These are phyloP conservation scores for Ctenopoma kingsleyae DNA, from an alignment of 2,797 vertebrate species.

Conservation along the genomic window DNA sequence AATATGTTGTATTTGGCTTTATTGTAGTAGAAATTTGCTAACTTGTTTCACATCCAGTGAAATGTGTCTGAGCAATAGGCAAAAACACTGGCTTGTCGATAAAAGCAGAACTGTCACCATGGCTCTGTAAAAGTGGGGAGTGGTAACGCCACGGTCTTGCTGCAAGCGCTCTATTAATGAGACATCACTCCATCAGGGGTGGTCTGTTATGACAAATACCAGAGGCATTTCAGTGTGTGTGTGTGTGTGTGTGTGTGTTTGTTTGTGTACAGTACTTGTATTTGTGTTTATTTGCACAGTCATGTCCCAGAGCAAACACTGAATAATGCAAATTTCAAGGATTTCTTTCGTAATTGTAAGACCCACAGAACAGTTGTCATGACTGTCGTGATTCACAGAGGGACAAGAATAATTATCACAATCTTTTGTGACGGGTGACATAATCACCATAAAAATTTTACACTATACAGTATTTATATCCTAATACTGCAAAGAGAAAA, in stretches of 20 bases:
- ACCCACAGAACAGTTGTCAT: constrained; percentile 26
- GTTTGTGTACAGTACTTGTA: constrained; percentile 27
- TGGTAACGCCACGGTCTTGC: constrained; percentile 69
- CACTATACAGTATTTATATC: neutral
- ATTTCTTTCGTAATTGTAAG: constrained; percentile 18
- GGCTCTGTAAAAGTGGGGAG: constrained; percentile 56
- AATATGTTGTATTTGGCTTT: neutral
- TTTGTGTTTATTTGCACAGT: constrained; percentile 42
- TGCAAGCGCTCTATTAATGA: constrained; percentile 75
- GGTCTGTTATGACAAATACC: constrained; percentile 75
- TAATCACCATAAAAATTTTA: neutral
- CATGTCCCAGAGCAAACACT: constrained; percentile 52
- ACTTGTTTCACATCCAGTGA: constrained; percentile 14
- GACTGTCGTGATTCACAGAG: constrained; percentile 15
- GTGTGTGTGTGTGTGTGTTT: constrained; percentile 40
- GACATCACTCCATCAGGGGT: constrained; percentile 71
- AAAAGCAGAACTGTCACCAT: constrained; percentile 62
- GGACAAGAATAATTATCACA: constrained; percentile 15
- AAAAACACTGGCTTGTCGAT: constrained; percentile 41
- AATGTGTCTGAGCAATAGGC: constrained; percentile 1
- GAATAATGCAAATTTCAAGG: constrained; percentile 64
- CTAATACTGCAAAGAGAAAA: neutral
- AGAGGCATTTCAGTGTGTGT: constrained; percentile 54
- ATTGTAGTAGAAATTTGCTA: constrained; percentile 4
- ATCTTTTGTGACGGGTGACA: constrained; percentile 24